Evolutionary conservation across 2,113 vertebrate species (phyloP), one percentile per base, ranked within the genome.

Genomic region (Dipodomys ordii): DNA sequence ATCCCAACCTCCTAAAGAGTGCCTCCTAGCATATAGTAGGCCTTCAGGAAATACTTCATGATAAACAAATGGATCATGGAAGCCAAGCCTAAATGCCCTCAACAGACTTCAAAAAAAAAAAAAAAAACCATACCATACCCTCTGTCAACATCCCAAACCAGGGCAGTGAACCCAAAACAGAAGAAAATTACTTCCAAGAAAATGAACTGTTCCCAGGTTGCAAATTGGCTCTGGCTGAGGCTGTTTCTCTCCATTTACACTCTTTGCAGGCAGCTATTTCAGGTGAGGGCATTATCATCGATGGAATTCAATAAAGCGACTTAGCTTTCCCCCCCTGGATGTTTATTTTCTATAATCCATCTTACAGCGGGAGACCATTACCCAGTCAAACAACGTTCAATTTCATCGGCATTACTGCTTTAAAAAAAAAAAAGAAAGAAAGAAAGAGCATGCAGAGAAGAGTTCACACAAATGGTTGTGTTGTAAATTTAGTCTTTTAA

Each of bases 401-500:
- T 97, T 94, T 97, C 97, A 90, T 92, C 92, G 85, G 97, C 93
- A 93, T 97, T 97, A 96, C 90, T 0, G 2, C 97, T 97, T 97
- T 95, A 92, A 98, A 94, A 92, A 57, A 57, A 57, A 57, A 18
- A 19, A 16, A 39, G 3, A 39, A 39, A 39, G 39, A 39, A 57
- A 57, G 4, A 16, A 57, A 57, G 94, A 97, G 87, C 94, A 85
- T 0, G 7, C 92, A 68, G 88, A 97, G 94, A 93, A 97, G 95
- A 93, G 95, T 94, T 97, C 96, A 79, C 97, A 91, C 97, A 98
- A 97, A 97, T 30, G 90, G 96, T 87, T 87, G 83, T 93, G 96
- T 93, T 97, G 97, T 97, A 98, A 98, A 98, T 98, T 98, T 97
- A 94, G 96, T 95, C 97, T 97, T 96, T 96, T 97, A 98, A 98